These are phyloP conservation scores for Diachasma alloeum DNA, from an alignment of 1,140 invertebrate species.

Conservation along the genomic window DNA sequence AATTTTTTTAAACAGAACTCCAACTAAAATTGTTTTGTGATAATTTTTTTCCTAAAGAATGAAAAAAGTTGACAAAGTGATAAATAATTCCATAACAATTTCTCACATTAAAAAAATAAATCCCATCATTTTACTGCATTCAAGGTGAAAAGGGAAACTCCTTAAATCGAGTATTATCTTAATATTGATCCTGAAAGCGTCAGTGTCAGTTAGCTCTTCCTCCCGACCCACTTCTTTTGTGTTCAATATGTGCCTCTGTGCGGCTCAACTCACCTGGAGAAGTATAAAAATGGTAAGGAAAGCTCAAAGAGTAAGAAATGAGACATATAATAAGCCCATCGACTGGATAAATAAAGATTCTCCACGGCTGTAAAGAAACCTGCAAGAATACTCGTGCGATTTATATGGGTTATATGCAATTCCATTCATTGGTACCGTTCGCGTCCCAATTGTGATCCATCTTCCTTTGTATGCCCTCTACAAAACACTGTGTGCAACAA, in stretches of 20 bases:
- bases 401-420: slow-evolving; percentile 33
- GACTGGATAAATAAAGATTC: slow-evolving; percentile 17
- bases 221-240: slow-evolving; percentile 1
- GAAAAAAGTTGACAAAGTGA: no score
- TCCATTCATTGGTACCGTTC: slow-evolving; percentile 26
- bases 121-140: no score
- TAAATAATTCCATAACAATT: no score
- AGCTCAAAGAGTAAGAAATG: not conserved
- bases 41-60: no score
- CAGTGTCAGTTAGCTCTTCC: not conserved
- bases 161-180: not conserved
- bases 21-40: no score
- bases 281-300: not conserved
- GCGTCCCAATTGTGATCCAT: slow-evolving; percentile 37
- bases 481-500: slow-evolving; percentile 22
- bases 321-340: not conserved
- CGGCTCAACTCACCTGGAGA: not conserved
- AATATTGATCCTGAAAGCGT: slow-evolving; percentile 6
- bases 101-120: no score
- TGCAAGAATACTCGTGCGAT: not conserved
- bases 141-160: no score
- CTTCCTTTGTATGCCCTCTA: slow-evolving; percentile 33
- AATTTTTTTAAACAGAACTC: no score
- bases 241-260: not conserved
- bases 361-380: not conserved